Evolutionary conservation across 2,888 invertebrate genomes (phyloP), one percentile per base, ranked within the genome.

Genomic region (Acronicta leporina): DNA sequence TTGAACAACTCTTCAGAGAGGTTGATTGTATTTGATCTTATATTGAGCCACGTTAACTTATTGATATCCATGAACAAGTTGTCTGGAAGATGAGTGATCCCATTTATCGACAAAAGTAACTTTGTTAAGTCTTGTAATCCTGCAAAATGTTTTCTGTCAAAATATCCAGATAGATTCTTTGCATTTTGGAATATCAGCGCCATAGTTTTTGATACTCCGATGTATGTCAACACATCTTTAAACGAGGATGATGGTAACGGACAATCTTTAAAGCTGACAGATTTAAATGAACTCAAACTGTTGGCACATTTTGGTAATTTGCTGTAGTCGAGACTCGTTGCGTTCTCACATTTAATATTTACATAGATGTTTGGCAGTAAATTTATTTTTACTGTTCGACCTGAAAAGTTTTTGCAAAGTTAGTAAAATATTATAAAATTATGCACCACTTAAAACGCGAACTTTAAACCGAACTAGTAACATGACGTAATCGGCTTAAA

Each of bases 21-120:
- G 75, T 95, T 94, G 7, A 96, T 92, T 54, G 95, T 94, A 79
- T 96, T 96, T 2, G 95, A 95, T 61, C 95, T 92, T 73, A 97
- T 94, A 77, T 96, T 95, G 52, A 97, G 84, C 94, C 95, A 95
- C 5, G 91, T 95, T n/a, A 97, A 83, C 67, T 96, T 95, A 46
- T 89, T 91, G 64, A 96, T 87, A 71, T 96, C 95, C 20, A 83
- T 84, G 68, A 97, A 95, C 14, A 97, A 80, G 82, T 97, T 95
- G 44, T 95, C 94, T 0, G 96, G 95, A 41, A 97, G 88, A 65
- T 95, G 92, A 0, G 95, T 94, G 6, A 97, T 87, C 13, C 95
- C 95, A 79, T 96, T 96, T 42, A 95, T 95, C 11, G 95, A 95
- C 4, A 97, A 87, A 14, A 95, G 88, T 51, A 97, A 84, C 52